Conservation (phyloP, 2,888 invertebrate species). For the Napeogenes inachia region DNA sequence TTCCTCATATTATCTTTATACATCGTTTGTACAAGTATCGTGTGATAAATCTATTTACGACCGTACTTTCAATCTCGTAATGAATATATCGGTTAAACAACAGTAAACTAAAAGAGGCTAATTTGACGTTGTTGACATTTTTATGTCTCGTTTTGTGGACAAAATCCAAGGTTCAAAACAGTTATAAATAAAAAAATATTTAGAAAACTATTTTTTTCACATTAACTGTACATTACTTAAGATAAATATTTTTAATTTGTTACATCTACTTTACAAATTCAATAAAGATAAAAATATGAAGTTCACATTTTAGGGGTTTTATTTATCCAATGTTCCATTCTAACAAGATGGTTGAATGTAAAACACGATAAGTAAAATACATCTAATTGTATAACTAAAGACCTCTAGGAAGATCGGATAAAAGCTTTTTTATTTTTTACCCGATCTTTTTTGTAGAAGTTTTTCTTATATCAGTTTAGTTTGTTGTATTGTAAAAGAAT, state of each 20-base stretch:
- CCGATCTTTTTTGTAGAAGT: conserved; percentile 6
- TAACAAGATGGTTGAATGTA: no score
- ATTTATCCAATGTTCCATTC: no score
- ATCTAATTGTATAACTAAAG: no score
- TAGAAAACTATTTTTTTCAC: no score
- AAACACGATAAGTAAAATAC: no score
- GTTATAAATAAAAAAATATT: neutral
- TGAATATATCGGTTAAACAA: neutral
- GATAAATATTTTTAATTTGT: no score
- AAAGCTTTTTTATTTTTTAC: neutral
- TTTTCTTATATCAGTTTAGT: conserved; percentile 17
- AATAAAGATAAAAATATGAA: no score
- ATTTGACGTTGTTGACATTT: no score
- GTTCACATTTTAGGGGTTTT: no score
- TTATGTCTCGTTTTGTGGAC: neutral
- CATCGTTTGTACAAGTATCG: neutral
- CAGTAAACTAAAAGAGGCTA: neutral
- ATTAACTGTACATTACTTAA: no score
- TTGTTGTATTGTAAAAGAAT: conserved; percentile 15
- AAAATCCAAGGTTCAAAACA: conserved; percentile 4
- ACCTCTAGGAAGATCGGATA: no score
- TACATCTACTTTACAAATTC: no score
- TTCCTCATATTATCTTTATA: neutral
- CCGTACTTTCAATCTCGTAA: neutral
- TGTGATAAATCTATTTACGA: neutral